Evolutionary conservation across 2,113 vertebrate genomes (phyloP).

Genomic region (Solenodon paradoxus): DNA sequence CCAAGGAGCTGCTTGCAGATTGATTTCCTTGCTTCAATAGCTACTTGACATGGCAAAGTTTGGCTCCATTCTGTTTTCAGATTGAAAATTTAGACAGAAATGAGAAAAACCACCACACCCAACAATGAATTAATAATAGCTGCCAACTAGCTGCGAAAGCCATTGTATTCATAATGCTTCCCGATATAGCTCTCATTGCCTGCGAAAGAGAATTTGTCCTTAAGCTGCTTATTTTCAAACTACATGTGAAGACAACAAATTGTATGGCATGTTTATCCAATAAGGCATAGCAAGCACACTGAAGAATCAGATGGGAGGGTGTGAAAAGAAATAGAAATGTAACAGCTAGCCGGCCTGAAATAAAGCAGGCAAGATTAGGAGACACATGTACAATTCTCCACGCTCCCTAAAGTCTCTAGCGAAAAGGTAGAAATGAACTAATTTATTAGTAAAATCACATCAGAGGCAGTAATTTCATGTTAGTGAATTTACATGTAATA

Average conservation of each 20-base stretch:
- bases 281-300: conserved; percentile 71
- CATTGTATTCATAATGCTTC: conserved; percentile 46
- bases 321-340: conserved; percentile 70
- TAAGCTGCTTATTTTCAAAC: conserved; percentile 79
- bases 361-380: conserved; percentile 76
- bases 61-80: conserved; percentile 38
- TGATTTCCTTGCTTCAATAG: conserved; percentile 59
- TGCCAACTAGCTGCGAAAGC: conserved; percentile 64
- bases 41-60: conserved; percentile 59
- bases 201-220: conserved; percentile 72
- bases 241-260: conserved; percentile 78
- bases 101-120: conserved; percentile 71
- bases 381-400: conserved; percentile 84
- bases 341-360: conserved; percentile 75
- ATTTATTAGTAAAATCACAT: conserved; percentile 93
- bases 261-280: conserved; percentile 73
- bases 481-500: conserved; percentile 94
- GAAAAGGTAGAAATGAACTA: conserved; percentile 88
- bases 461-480: conserved; percentile 91
- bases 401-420: conserved; percentile 86
- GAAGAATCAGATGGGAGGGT: conserved; percentile 70
- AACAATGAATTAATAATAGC: conserved; percentile 74
- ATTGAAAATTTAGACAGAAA: conserved; percentile 67
- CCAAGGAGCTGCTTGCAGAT: background rate
- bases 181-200: conserved; percentile 20